Evolutionary conservation across 2,888 invertebrate genomes (phyloP).

Genomic region (Bombyx huttoni): DNA sequence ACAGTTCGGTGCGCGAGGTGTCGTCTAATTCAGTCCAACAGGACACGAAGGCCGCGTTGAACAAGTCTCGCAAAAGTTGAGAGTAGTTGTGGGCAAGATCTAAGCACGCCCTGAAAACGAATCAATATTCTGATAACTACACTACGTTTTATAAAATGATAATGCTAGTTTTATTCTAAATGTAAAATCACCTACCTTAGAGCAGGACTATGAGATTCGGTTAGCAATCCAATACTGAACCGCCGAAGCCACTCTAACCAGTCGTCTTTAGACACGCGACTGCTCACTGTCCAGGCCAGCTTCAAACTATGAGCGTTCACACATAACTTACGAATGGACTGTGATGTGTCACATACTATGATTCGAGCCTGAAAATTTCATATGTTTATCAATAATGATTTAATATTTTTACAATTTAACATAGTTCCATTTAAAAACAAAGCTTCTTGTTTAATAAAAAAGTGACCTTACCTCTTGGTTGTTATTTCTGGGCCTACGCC

Average conservation of each 20-base stretch:
- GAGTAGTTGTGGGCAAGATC: conserved; percentile 94
- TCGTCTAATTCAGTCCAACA: conserved; percentile 97
- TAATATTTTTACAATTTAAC: too few relatives aligned
- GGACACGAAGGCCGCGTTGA: conserved; percentile 98
- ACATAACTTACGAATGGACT: conserved; percentile 84
- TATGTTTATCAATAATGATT: too few relatives aligned
- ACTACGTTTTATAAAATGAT: too few relatives aligned
- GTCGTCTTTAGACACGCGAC: conserved; percentile 96
- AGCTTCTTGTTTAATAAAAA: too few relatives aligned
- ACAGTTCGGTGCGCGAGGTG: conserved; percentile 81
- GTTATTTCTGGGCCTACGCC: conserved; percentile 76
- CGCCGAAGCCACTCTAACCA: conserved; percentile 98
- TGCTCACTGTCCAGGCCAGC: conserved; percentile 91
- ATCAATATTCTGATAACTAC: too few relatives aligned
- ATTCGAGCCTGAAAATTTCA: conserved; percentile 38
- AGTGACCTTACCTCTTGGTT: conserved; percentile 75
- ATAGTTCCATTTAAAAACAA: too few relatives aligned
- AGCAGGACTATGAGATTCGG: conserved; percentile 96
- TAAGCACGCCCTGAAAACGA: conserved; percentile 81
- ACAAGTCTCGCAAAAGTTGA: conserved; percentile 94
- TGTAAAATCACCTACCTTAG: conserved; percentile 64
- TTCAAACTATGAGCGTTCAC: conserved; percentile 89
- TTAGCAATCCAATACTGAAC: conserved; percentile 92
- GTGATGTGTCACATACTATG: conserved; percentile 73
- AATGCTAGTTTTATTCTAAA: too few relatives aligned